Evolutionary conservation across 2,888 invertebrate species (phyloP), one percentile per base, ranked within the genome.

Genomic region (Rosalia funebris): DNA sequence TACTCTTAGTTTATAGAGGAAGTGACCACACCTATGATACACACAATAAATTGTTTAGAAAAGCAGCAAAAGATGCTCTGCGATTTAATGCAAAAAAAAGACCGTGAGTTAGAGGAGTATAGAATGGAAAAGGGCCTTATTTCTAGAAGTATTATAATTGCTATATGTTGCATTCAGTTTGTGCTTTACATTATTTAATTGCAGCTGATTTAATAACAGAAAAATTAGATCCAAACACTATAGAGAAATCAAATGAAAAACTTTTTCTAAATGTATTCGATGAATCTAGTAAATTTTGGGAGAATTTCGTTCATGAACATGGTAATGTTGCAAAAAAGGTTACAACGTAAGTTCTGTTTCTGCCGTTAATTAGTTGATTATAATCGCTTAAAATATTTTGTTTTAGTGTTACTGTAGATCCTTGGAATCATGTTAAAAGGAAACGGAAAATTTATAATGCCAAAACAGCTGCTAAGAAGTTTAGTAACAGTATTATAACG

Each of bases 101-200:
- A 87, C 71, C 80, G 77, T 56, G 86, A 86, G 76, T 83, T 87
- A 57, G 79, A 82, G 47, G 84, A 85, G 68, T 86, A 85, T 69
- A 83, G 83, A 71, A 74, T 81, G 61, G 83, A 84, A 74, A 83
- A 83, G 57, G 83, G 82, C 36, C 76, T 80, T 63, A 82, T 84
- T 64, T 79, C 81, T 25, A 75, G 84, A 66, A 80, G 85, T 85
- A 76, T 14, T 10, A 2, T 5, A n/a, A 10, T 19, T 39, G 31
- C 7, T 47, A 39, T 16, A 47, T 12, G 17, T 12, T 16, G n/a
- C 4, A 7, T 31, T 57, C 17, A 20, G 15, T 10, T 37, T n/a
- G n/a, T n/a, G n/a, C n/a, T n/a, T n/a, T 48, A 19, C 7, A 19
- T 55, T 45, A 59, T 64, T 34, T 65, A 25, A 25, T 25, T 75